Percentiles rank a stretch among this genome's conserved stretches.
phyloP scores from a whole-genome alignment of 2,888 invertebrate genomes.

The Polydrusus cervinus region DNA sequence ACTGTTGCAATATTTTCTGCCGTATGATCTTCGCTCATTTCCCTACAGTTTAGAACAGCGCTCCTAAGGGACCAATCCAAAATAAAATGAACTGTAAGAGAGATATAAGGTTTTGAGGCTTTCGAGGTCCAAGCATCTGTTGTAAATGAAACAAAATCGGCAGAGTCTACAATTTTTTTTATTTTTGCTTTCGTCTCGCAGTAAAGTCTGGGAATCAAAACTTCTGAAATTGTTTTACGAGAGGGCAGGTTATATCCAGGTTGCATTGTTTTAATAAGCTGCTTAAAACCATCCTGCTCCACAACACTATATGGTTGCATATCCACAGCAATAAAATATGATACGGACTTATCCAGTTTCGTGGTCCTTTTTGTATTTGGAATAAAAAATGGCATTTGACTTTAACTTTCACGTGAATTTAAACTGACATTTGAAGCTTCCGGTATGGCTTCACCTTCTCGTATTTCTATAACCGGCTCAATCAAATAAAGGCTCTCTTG shows the following conservation, averaged over 20 bases:
- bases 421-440: neutral
- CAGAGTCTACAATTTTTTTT: conserved; percentile 1
- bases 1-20: conserved; percentile 7
- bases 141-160: neutral
- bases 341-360: neutral
- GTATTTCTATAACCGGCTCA: conserved; percentile 7
- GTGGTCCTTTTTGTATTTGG: neutral
- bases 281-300: conserved; percentile 42
- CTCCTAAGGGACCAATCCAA: neutral
- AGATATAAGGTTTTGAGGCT: conserved; percentile 1
- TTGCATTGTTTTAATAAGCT: neutral
- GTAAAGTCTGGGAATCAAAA: neutral
- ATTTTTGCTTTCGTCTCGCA: neutral
- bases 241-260: neutral
- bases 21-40: conserved; percentile 1
- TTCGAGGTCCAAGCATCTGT: conserved; percentile 9
- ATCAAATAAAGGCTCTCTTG: neutral
- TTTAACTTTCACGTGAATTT: neutral
- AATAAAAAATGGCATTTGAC: neutral
- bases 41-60: neutral
- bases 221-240: neutral
- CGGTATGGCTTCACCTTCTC: neutral
- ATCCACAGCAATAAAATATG: conserved; percentile 22
- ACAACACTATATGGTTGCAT: conserved; percentile 50
- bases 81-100: conserved; percentile 7